Base-by-base conservation (phyloP, 2,113 vertebrate genomes). In the Rutilus rutilus region DNA sequence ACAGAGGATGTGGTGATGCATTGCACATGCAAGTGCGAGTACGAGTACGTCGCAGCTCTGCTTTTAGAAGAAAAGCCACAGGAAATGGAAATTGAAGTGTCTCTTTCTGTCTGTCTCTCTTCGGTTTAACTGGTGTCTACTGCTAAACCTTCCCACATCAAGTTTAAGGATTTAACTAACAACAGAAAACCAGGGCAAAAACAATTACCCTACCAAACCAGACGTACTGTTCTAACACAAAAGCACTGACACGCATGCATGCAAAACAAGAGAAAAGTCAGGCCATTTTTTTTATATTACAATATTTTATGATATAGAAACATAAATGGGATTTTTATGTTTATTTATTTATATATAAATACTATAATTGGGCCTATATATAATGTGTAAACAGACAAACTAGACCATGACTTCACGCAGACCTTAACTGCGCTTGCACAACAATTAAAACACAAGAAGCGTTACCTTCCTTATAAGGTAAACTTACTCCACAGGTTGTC, bases 1-100 rank as follows among this genome's bases (percentile, higher is more conserved):
- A 84, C 85, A 54, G 85, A 89, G 95, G 94, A 95, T 93, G 95
- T 93, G 94, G 95, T 93, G 91, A 88, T 85, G 87, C 86, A 86
- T 83, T 67, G 57, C 57, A 57, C 59, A 83, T 69, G 78, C 74
- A 85, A 45, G 39, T 2, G 87, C 65, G 59, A 54, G 54, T 33
- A 25, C 65, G 59, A 54, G 54, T 33, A 25, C 12, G 80, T 15
- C 1, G 1, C 80, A 84, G 90, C 82, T 57, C 92, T 91, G 88
- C 91, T 92, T 93, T 89, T 89, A 88, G 87, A 84, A 88, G 88
- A 89, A 92, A 94, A 94, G 77, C 91, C 91, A 94, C 92, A 92
- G 93, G 93, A 95, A 94, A 95, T 93, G 93, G 93, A 95, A 94
- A 93, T 91, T 90, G 74, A 69, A 86, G 84, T 71, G 25, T 69